phyloP scores from a whole-genome alignment of 2,113 vertebrate species.

The Alexandromys fortis region DNA sequence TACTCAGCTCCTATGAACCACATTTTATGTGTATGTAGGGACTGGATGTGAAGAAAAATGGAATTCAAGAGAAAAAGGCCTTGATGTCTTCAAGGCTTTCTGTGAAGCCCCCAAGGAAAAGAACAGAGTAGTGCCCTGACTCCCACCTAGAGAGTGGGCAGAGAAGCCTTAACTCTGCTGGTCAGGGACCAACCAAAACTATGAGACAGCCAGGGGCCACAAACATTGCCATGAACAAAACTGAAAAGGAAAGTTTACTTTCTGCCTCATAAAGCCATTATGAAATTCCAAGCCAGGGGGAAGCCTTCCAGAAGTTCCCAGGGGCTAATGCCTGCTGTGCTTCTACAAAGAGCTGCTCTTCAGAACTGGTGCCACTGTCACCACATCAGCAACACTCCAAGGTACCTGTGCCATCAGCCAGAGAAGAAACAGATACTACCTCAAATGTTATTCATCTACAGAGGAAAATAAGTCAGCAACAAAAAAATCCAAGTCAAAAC shows the following conservation, averaged over 20 bases:
- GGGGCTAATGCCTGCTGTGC: background rate
- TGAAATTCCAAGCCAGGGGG: slow-evolving; percentile 25
- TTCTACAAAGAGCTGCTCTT: slow-evolving; percentile 71
- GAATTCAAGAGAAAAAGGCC: background rate
- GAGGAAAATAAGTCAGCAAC: background rate
- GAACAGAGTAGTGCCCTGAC: background rate
- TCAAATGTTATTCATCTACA: background rate
- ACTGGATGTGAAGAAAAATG: background rate
- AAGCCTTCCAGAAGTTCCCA: slow-evolving; percentile 42
- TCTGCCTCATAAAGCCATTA: slow-evolving; percentile 46
- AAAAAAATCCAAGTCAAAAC: background rate
- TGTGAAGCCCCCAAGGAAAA: background rate
- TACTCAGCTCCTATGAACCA: background rate
- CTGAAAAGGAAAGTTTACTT: slow-evolving; percentile 27
- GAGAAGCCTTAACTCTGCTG: background rate
- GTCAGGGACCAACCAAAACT: background rate
- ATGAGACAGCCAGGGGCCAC: background rate
- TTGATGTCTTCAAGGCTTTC: background rate
- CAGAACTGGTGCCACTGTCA: slow-evolving; percentile 59
- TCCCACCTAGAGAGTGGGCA: background rate
- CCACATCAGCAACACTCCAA: slow-evolving; percentile 49
- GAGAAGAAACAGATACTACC: background rate
- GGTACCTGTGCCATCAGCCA: slow-evolving; percentile 25
- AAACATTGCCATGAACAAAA: background rate
- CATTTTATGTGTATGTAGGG: background rate